Evolutionary conservation across 2,113 vertebrate genomes (phyloP).

Genomic region (Pelecanus crispus): DNA sequence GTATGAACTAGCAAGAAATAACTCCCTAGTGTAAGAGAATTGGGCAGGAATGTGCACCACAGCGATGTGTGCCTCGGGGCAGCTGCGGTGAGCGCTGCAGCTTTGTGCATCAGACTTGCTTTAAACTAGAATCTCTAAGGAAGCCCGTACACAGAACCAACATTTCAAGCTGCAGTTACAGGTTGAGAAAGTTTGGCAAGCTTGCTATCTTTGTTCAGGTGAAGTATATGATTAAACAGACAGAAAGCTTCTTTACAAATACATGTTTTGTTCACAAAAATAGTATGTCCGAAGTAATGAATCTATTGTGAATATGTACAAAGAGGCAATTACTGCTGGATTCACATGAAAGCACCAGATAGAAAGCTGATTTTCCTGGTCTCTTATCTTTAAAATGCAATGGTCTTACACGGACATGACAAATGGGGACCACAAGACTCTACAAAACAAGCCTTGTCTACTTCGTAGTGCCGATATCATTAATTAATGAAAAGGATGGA

Average conservation of each 20-base stretch:
- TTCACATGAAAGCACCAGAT: neutral
- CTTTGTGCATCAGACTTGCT: neutral
- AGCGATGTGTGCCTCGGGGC: neutral
- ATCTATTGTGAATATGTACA: neutral
- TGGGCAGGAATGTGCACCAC: neutral
- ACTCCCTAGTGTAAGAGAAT: neutral
- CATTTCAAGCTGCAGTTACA: neutral
- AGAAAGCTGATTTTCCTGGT: slow-evolving; percentile 5
- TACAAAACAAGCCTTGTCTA: neutral
- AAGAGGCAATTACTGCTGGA: neutral
- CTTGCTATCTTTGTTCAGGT: neutral
- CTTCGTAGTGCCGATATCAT: neutral
- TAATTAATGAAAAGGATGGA: neutral
- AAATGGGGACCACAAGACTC: neutral
- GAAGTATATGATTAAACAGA: neutral
- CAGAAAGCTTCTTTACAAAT: neutral
- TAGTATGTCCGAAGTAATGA: neutral
- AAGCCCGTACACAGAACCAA: neutral
- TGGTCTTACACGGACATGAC: neutral
- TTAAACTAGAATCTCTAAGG: neutral
- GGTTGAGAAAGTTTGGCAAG: neutral
- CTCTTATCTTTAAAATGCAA: slow-evolving; percentile 49
- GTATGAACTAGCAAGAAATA: slow-evolving; percentile 31
- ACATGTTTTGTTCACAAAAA: neutral
- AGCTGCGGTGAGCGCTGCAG: neutral